Base-by-base conservation (phyloP, 2,113 vertebrate species). In the Macquaria australasica region DNA sequence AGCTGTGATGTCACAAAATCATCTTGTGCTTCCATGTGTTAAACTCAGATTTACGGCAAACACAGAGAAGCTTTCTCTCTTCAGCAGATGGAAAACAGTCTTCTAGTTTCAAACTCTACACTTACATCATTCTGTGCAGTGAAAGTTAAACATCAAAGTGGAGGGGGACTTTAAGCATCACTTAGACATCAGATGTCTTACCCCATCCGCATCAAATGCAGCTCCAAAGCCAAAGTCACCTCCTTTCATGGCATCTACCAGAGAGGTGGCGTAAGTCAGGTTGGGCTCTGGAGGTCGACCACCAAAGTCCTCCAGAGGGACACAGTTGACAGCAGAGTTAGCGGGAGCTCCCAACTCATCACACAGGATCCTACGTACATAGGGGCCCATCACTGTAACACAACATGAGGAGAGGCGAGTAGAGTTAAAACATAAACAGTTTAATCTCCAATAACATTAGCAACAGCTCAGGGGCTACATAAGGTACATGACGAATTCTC, bases 131-230 rank as follows among this genome's bases (percentile, higher is more conserved):
- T 59, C 56, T 59, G 58, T 6, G 8, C 6, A 60, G 58, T 60
- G 25, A 60, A 28, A 18, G 58, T 60, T 31, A 43, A 43, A 43
- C 43, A 43, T 43, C 41, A 9, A 43, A 43, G 43, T 43, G 43
- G 11, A 43, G 43, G 11, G 43, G 43, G 43, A 43, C 43, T 12
- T 43, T 43, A 43, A 43, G 43, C 43, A 12, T 12, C 43, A 43
- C 43, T 11, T n/a, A 5, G 16, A 25, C 34, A 53, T 45, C 8
- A 28, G 23, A 37, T 41, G 37, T 63, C 90, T 96, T 95, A 99
- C 98, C 94, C 98, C 98, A 28, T 99, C 98, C 45, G 97, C 98
- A 95, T 99, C 98, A 93, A 99, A 99, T 1, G 98, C 98, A 55
- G 98, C 98, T 89, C 98, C 98, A 94, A 99, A 98, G 73, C 98